Percentiles rank a stretch among this genome's conserved stretches.
Conservation (phyloP, 2,797 vertebrate genomes). For the Sandelia bainsii region DNA sequence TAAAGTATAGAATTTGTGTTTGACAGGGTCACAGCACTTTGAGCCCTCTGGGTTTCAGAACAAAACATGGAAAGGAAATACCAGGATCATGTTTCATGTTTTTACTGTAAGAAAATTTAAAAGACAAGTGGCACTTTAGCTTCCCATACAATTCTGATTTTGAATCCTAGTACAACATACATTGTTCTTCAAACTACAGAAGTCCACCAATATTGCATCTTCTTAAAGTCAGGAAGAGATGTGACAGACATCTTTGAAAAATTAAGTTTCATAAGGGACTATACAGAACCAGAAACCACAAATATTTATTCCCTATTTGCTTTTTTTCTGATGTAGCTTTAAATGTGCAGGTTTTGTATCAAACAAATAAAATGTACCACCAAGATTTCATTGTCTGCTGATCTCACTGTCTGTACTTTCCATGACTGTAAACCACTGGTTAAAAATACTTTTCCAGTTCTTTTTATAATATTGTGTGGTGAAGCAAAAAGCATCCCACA, state of each 20-base stretch:
- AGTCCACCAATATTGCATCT: too few species aligned
- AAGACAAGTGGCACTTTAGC: neutral
- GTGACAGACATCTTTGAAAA: neutral
- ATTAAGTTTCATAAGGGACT: neutral
- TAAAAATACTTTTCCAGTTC: slow-evolving; percentile 50
- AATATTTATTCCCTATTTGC: neutral
- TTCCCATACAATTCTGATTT: neutral
- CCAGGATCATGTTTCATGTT: too few species aligned
- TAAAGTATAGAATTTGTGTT: too few species aligned
- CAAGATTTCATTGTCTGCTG: slow-evolving; percentile 24
- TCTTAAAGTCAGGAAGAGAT: too few species aligned
- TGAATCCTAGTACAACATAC: neutral
- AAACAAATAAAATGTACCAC: slow-evolving; percentile 11
- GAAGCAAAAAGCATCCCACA: slow-evolving; percentile 47
- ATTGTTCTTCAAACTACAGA: too few species aligned
- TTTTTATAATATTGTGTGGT: slow-evolving; percentile 61
- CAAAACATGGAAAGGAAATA: too few species aligned
- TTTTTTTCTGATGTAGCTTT: neutral
- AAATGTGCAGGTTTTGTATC: neutral
- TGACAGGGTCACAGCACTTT: too few species aligned
- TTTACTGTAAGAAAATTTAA: too few species aligned
- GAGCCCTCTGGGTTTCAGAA: too few species aligned
- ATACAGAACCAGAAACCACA: too few species aligned
- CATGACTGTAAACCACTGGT: slow-evolving; percentile 38
- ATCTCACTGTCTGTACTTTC: slow-evolving; percentile 50